phyloP scores from a whole-genome alignment of 2,113 vertebrate genomes.

The Bujurquina vittata region DNA sequence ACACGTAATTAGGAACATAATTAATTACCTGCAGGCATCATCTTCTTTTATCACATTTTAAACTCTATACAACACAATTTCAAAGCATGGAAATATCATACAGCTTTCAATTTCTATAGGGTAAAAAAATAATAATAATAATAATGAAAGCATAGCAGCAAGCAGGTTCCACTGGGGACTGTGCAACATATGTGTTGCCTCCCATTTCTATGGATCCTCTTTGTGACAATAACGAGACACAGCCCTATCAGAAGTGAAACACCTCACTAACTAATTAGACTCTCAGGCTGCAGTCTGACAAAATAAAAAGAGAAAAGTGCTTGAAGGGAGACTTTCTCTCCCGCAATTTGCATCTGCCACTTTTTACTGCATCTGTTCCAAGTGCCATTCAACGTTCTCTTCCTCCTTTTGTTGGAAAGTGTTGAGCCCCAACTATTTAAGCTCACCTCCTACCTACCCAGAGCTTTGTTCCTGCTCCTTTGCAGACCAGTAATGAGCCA shows the following conservation, averaged over 20 bases:
- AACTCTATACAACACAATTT: constrained; percentile 14
- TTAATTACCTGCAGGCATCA: constrained; percentile 54
- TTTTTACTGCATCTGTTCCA: constrained; percentile 84
- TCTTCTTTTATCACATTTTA: constrained; percentile 47
- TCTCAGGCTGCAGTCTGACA: constrained; percentile 76
- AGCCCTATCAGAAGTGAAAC: constrained; percentile 76
- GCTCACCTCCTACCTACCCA: constrained; percentile 96
- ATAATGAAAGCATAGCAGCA: constrained; percentile 49
- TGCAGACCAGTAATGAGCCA: constrained; percentile 97
- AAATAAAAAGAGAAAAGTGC: constrained; percentile 74
- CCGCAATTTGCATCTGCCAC: constrained; percentile 84
- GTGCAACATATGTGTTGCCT: constrained; percentile 66
- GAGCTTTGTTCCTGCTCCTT: constrained; percentile 91
- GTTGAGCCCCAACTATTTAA: constrained; percentile 95
- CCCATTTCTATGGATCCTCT: constrained; percentile 54
- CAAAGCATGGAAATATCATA: constrained; percentile 29
- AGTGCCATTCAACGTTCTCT: constrained; percentile 82
- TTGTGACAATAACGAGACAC: constrained; percentile 72
- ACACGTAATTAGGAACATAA: constrained; percentile 65
- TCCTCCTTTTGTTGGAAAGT: constrained; percentile 80
- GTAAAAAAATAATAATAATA: constrained; percentile 46
- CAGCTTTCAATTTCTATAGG: constrained; percentile 42
- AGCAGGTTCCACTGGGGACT: constrained; percentile 61
- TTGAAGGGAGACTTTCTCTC: constrained; percentile 77
- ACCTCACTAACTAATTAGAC: constrained; percentile 79